phyloP scores from a whole-genome alignment of 64 coral and sea anemone species.

The Platygyra sinensis region DNA sequence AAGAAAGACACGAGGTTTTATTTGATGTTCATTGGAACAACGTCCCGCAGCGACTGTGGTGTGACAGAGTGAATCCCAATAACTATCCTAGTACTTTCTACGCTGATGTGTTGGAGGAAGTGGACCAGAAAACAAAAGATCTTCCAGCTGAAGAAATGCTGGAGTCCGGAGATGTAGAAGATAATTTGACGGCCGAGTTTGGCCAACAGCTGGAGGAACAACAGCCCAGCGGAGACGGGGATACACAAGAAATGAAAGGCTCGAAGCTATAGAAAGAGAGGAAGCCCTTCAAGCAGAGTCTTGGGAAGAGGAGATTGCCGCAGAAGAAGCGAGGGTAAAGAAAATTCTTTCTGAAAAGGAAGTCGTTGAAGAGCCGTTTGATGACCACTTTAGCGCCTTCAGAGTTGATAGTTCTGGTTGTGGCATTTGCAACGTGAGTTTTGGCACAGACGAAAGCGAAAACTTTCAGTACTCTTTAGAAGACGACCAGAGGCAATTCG shows the following conservation, averaged over 20 bases:
- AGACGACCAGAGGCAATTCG: too few species aligned
- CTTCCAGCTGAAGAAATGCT: not conserved
- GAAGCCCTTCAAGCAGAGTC: not conserved
- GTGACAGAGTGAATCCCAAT: not conserved
- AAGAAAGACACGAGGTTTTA: slow-evolving; percentile 33
- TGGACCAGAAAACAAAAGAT: not conserved
- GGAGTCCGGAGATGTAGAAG: not conserved
- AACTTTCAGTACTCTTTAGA: too few species aligned
- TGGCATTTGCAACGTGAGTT: not conserved
- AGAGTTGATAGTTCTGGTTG: not conserved
- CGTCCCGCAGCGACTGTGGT: not conserved
- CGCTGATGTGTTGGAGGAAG: not conserved
- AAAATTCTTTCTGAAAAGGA: not conserved
- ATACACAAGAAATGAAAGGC: not conserved
- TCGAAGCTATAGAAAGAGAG: not conserved
- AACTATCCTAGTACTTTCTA: not conserved
- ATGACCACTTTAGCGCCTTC: not conserved
- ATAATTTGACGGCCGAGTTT: not conserved
- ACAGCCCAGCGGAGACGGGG: not conserved
- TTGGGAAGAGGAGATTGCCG: not conserved
- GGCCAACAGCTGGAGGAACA: not conserved
- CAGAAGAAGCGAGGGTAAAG: not conserved
- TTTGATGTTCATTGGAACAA: slow-evolving; percentile 61
- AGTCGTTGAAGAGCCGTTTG: not conserved
- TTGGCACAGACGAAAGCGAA: not conserved